A percentile compares a stretch with the other conserved stretches of the same genome.
Evolutionary conservation across 2,888 invertebrate species (phyloP).

Genomic region (Margaritifera margaritifera): DNA sequence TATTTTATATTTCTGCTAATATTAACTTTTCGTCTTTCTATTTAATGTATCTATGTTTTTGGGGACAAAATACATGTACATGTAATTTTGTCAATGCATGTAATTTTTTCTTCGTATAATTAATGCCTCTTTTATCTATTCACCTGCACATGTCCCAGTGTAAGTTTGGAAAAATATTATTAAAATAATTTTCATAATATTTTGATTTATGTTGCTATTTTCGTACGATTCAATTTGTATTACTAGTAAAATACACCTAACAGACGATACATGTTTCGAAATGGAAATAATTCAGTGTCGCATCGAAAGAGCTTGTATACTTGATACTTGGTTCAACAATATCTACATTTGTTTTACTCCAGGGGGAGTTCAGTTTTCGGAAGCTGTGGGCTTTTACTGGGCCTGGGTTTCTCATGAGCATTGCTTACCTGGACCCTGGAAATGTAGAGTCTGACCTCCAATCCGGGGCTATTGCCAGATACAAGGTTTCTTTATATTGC

Average conservation of each 20-base stretch:
- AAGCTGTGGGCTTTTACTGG: slow-evolving; percentile 93
- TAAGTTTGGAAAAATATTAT: no score
- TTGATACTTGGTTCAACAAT: background rate
- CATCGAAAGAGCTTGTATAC: background rate
- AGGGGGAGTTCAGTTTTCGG: slow-evolving; percentile 81
- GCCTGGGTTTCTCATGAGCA: slow-evolving; percentile 92
- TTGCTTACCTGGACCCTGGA: slow-evolving; percentile 91
- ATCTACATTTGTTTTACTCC: slow-evolving; percentile 14
- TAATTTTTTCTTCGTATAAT: background rate
- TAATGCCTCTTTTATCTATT: no score
- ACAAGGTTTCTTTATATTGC: slow-evolving; percentile 76
- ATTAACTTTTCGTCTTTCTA: slow-evolving; percentile 1
- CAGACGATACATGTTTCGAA: no score
- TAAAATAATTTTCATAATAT: no score
- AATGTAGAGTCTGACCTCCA: slow-evolving; percentile 92
- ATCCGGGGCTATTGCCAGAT: slow-evolving; percentile 85
- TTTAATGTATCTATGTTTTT: background rate
- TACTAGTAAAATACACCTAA: no score
- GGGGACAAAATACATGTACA: background rate
- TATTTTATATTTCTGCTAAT: no score
- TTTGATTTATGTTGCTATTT: no score
- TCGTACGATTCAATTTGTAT: no score
- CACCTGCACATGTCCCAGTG: no score
- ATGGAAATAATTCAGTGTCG: no score
- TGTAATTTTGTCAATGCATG: background rate